These are phyloP conservation scores for Gallinago nigripennis DNA, from an alignment of 2,797 vertebrate genomes.

Conservation along the genomic window DNA sequence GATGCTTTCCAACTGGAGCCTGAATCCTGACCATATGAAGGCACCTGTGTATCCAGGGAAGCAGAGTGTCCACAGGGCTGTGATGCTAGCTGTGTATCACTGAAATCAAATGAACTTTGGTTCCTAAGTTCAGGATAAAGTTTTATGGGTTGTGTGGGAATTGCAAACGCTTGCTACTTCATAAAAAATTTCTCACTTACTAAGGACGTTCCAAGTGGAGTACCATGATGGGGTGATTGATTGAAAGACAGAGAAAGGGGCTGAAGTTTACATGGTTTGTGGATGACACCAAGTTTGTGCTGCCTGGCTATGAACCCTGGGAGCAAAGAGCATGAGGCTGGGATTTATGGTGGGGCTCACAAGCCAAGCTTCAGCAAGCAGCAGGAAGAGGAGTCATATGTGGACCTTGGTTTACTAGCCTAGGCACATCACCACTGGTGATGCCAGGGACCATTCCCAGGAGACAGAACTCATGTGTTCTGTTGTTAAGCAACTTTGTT, in stretches of 20 bases:
- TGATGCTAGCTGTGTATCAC: not conserved
- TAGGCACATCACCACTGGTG: not conserved
- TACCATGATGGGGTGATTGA: not conserved
- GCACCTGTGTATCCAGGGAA: not conserved
- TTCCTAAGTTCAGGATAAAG: not conserved
- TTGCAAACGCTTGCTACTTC: rapidly evolving
- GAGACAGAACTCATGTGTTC: not conserved
- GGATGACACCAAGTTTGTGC: not conserved
- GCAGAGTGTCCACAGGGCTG: not conserved
- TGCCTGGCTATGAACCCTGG: not conserved
- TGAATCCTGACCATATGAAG: not conserved
- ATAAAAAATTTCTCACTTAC: not conserved
- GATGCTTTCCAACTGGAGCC: not conserved
- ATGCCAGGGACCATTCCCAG: not conserved
- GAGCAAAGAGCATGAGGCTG: not conserved
- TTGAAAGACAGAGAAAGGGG: not conserved
- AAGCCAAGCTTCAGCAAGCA: not conserved
- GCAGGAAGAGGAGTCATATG: not conserved
- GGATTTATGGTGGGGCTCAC: rapidly evolving
- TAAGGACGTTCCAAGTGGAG: not conserved
- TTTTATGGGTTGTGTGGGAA: not conserved
- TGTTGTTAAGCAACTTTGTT: not conserved
- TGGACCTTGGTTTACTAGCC: not conserved
- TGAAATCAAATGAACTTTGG: not conserved
- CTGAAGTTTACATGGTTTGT: not conserved